phyloP scores from a whole-genome alignment of 2,888 invertebrate genomes.

The Amaurobius ferox region DNA sequence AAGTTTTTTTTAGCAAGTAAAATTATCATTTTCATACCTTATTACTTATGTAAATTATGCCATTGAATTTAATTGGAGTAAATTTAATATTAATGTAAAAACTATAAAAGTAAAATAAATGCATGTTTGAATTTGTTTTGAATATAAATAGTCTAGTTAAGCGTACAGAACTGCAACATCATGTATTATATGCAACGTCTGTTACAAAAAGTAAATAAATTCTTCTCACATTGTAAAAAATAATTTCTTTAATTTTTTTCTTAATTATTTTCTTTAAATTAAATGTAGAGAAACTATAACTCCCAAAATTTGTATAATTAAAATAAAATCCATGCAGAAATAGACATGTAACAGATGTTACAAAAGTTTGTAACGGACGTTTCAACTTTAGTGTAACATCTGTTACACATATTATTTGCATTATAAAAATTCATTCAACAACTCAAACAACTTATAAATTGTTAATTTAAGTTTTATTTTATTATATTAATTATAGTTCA shows the following conservation, averaged over 20 bases:
- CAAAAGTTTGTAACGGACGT: constrained; percentile 6
- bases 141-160: background rate
- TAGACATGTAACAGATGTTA: background rate
- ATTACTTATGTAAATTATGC: constrained; percentile 9
- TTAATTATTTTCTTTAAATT: background rate
- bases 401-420: background rate
- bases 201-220: constrained; percentile 1
- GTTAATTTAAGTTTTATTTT: no score
- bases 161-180: background rate
- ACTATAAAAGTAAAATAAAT: background rate
- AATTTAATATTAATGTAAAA: constrained; percentile 5
- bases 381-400: background rate
- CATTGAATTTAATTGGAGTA: background rate
- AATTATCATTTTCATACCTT: background rate
- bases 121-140: background rate
- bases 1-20: background rate
- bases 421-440: constrained; percentile 1
- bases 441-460: no score
- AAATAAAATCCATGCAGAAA: constrained; percentile 5
- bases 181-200: background rate
- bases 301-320: background rate
- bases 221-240: background rate
- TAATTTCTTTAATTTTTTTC: background rate
- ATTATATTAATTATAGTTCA: no score
- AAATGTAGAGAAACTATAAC: background rate